Conservation (phyloP, 2,797 vertebrate genomes). For the Astyanax mexicanus region DNA sequence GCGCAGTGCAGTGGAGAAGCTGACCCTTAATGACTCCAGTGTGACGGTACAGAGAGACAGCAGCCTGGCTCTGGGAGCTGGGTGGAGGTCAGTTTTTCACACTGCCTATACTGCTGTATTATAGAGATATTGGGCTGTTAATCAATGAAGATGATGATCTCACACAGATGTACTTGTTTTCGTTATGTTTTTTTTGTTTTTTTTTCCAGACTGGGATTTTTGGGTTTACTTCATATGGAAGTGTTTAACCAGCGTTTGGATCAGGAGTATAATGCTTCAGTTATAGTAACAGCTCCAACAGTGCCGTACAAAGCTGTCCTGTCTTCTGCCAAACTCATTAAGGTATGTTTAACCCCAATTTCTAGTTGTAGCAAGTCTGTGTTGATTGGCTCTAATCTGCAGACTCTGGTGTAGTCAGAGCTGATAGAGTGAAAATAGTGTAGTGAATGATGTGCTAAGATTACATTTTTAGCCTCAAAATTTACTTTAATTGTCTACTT, state of each 20-base stretch:
- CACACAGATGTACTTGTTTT: neutral
- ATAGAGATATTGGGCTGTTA: neutral
- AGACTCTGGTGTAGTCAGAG: no score
- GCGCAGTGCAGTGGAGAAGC: conserved; percentile 90
- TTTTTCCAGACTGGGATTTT: conserved; percentile 89
- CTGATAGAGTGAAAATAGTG: no score
- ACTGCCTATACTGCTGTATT: neutral
- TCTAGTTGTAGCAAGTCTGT: no score
- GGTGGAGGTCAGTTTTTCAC: conserved; percentile 88
- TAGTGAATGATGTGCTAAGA: no score
- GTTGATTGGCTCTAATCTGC: no score
- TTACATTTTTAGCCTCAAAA: no score
- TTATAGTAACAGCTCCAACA: conserved; percentile 93
- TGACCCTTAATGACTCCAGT: conserved; percentile 95
- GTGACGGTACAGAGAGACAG: conserved; percentile 93
- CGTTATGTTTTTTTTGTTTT: no score
- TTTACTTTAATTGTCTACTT: no score
- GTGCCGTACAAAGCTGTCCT: conserved; percentile 94
- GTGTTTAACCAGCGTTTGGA: conserved; percentile 98
- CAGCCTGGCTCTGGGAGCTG: conserved; percentile 93
- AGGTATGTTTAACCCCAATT: conserved; percentile 84
- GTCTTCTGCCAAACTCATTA: conserved; percentile 91
- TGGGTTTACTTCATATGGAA: conserved; percentile 97
- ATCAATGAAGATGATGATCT: neutral
- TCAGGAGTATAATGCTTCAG: conserved; percentile 94